Evolutionary conservation across 2,113 vertebrate genomes (phyloP).

Genomic region (Micronycteris hirsuta): DNA sequence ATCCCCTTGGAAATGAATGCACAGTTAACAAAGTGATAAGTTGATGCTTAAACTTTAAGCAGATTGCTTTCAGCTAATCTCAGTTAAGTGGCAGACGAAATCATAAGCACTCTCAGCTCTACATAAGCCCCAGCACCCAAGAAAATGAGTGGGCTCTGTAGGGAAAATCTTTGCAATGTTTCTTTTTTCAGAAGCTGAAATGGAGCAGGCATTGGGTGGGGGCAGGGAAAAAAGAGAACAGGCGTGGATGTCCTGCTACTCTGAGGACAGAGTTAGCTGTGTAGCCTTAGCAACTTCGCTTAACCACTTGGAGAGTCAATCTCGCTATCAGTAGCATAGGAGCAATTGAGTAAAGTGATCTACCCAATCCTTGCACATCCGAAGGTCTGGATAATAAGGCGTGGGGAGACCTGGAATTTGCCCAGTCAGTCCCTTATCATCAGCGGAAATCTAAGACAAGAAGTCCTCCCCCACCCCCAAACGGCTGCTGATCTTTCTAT

Average conservation of each 20-base stretch:
- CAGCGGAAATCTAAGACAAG: neutral
- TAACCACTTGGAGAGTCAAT: neutral
- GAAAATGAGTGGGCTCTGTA: constrained; percentile 61
- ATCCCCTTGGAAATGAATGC: constrained; percentile 70
- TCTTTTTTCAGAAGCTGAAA: constrained; percentile 12
- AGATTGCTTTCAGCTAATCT: constrained; percentile 77
- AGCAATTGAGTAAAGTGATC: neutral
- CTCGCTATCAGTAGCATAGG: neutral
- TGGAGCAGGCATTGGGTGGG: rapidly evolving
- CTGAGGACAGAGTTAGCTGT: neutral
- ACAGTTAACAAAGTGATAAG: constrained; percentile 67
- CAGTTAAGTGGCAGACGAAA: constrained; percentile 74
- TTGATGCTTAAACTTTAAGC: constrained; percentile 67
- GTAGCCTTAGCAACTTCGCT: neutral
- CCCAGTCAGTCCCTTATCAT: neutral
- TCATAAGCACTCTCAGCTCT: constrained; percentile 64
- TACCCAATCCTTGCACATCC: neutral
- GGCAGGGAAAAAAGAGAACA: neutral
- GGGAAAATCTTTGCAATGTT: constrained; percentile 48
- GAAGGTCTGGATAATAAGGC: neutral
- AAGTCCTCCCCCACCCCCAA: rapidly evolving
- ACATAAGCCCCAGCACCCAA: constrained; percentile 65
- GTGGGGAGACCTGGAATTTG: neutral
- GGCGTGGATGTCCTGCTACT: neutral
- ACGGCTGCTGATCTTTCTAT: neutral